Conservation (phyloP, 2,113 vertebrate species). For the Alces alces region DNA sequence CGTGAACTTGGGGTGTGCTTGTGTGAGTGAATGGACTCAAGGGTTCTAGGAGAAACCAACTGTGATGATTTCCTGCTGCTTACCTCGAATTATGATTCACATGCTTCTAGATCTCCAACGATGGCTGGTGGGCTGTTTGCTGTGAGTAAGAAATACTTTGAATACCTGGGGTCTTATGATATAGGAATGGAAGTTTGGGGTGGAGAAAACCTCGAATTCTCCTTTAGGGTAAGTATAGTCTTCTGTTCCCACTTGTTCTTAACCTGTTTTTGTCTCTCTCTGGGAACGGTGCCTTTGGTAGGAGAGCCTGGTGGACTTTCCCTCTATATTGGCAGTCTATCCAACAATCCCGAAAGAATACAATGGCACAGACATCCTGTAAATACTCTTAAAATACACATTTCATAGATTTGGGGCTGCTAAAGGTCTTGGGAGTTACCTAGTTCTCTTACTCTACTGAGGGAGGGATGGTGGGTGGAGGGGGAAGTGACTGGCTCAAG, state of each 20-base stretch:
- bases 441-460: neutral
- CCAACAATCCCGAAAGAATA: neutral
- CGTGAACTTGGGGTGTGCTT: rapidly evolving
- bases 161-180: constrained; percentile 97
- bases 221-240: constrained; percentile 91
- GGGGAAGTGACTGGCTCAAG: neutral
- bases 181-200: constrained; percentile 99
- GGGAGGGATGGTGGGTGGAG: neutral
- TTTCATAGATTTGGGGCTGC: neutral
- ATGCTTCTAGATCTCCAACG: constrained; percentile 90
- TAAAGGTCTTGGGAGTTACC: neutral
- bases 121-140: constrained; percentile 99
- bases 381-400: neutral
- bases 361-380: neutral
- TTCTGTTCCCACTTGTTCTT: neutral
- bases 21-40: neutral
- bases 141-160: constrained; percentile 94
- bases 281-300: neutral
- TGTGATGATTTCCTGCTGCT: neutral
- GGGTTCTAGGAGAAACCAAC: neutral
- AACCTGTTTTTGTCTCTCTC: neutral
- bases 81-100: neutral
- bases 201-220: constrained; percentile 98
- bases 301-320: neutral
- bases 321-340: neutral